Percentiles rank a stretch among this genome's conserved stretches.
Evolutionary conservation across 2,113 vertebrate genomes (phyloP).

Genomic region (Upupa epops): DNA sequence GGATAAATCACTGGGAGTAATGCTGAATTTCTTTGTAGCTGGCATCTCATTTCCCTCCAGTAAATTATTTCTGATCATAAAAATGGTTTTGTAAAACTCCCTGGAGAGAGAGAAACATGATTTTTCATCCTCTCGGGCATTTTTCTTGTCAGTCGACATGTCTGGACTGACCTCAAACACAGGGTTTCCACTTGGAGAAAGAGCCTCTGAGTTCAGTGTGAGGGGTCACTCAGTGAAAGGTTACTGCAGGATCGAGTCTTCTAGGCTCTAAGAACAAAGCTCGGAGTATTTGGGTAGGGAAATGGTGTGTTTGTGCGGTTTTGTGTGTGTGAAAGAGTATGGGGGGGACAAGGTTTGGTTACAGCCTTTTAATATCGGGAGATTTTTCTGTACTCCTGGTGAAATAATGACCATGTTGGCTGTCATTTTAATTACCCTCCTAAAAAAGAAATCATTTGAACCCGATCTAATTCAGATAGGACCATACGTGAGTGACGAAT

Average conservation of each 20-base stretch:
- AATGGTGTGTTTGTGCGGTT: background rate
- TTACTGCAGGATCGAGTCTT: background rate
- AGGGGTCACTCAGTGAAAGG: background rate
- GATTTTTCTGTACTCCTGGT: background rate
- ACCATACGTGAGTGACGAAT: background rate
- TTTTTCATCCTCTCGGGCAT: background rate
- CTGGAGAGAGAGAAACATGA: background rate
- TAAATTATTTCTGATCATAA: slow-evolving; percentile 13
- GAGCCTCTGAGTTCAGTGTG: background rate
- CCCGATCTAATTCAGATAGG: background rate
- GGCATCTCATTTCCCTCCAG: slow-evolving; percentile 7
- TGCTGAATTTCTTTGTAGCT: background rate
- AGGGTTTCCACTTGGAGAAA: background rate
- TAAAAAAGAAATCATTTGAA: background rate
- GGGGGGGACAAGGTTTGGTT: background rate
- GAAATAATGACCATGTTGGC: background rate
- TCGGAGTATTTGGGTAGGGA: background rate
- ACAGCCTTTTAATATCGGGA: background rate
- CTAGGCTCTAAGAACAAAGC: background rate
- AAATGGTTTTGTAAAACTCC: background rate
- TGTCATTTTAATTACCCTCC: background rate
- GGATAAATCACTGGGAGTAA: background rate
- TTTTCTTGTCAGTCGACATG: background rate
- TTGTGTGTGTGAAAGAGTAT: background rate
- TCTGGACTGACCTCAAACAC: background rate